Conservation (phyloP, 1,140 invertebrate species). For the Rhopalosiphum padi region DNA sequence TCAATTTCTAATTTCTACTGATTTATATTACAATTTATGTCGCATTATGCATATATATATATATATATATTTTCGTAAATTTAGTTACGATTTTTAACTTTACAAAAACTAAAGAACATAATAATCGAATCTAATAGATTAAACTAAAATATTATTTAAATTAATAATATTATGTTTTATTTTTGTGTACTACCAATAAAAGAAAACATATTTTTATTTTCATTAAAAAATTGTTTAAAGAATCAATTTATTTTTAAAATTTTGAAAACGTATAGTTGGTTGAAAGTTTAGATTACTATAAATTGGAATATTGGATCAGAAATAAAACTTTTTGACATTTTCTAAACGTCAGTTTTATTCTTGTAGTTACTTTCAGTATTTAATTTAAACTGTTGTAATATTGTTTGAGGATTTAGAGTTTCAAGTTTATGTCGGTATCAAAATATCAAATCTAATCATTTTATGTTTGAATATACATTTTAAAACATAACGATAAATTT, state of each 20-base stretch:
- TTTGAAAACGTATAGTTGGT: background rate
- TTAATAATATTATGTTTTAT: background rate
- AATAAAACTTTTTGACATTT: slow-evolving; percentile 37
- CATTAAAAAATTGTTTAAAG: background rate
- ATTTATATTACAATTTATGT: background rate
- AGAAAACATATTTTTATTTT: background rate
- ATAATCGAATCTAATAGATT: background rate
- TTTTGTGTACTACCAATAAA: background rate
- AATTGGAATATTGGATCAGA: no score
- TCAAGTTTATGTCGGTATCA: background rate
- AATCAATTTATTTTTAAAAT: background rate
- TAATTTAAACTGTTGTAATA: background rate
- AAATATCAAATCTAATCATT: background rate
- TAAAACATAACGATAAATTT: background rate
- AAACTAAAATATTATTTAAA: background rate
- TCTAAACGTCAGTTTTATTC: background rate
- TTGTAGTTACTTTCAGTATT: background rate
- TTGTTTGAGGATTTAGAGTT: background rate
- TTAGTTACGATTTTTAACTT: background rate
- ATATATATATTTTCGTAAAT: background rate
- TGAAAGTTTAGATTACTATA: background rate
- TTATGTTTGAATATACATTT: background rate
- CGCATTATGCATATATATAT: background rate
- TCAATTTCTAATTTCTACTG: background rate
- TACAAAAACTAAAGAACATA: background rate